Conservation (phyloP, 2,888 invertebrate genomes). For the Steinernema hermaphroditum region DNA sequence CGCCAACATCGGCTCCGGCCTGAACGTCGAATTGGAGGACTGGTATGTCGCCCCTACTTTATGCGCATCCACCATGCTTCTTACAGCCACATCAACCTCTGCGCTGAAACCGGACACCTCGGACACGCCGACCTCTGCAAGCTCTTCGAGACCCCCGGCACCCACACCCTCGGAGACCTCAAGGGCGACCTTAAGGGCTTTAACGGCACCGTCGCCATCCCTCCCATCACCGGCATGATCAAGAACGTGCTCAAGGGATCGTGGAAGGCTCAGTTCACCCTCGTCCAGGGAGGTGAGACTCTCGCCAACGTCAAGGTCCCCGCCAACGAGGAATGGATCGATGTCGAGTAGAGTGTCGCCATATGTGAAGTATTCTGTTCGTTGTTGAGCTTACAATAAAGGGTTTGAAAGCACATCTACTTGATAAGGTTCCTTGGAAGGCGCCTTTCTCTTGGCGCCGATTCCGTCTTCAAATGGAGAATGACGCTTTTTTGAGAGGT, state of each 20-base stretch:
- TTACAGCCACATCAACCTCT: slow-evolving; percentile 33
- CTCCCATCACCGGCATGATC: slow-evolving; percentile 36
- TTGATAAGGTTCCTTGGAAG: too few relatives aligned
- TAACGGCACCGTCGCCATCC: slow-evolving; percentile 37
- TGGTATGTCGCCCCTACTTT: slow-evolving; percentile 25
- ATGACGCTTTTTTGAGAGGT: too few relatives aligned
- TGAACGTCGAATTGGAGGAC: slow-evolving; percentile 34
- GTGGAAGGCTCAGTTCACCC: slow-evolving; percentile 35
- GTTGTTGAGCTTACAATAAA: too few relatives aligned
- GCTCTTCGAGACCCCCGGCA: slow-evolving; percentile 40
- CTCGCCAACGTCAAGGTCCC: slow-evolving; percentile 38
- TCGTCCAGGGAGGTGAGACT: slow-evolving; percentile 21
- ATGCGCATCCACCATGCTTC: not conserved
- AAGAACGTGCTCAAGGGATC: slow-evolving; percentile 38
- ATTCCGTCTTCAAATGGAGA: too few relatives aligned
- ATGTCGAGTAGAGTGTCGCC: too few relatives aligned
- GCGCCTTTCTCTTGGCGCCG: too few relatives aligned
- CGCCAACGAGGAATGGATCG: slow-evolving; percentile 40
- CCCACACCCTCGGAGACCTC: slow-evolving; percentile 36
- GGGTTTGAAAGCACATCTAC: too few relatives aligned
- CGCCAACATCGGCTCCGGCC: slow-evolving; percentile 18
- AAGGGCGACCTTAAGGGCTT: slow-evolving; percentile 36
- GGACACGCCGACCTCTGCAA: slow-evolving; percentile 35
- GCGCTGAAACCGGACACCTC: slow-evolving; percentile 19
- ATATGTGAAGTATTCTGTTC: too few relatives aligned